These are phyloP conservation scores for Psammodynastes pulverulentus DNA, from an alignment of 2,113 vertebrate genomes.

Conservation along the genomic window DNA sequence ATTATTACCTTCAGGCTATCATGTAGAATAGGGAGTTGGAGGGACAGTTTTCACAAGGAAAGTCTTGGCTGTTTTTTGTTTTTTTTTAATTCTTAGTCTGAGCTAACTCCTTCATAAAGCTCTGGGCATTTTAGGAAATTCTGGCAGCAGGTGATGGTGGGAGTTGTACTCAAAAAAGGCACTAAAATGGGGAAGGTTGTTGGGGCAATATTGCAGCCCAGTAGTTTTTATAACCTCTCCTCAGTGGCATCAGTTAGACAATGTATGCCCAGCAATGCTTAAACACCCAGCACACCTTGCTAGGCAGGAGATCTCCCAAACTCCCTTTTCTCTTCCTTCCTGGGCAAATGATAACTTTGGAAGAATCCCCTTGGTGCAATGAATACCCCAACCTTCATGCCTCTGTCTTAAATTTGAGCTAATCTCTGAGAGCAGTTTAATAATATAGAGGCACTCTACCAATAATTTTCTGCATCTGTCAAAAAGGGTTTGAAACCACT, in stretches of 20 bases:
- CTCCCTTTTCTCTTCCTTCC: background rate
- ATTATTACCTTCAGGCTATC: background rate
- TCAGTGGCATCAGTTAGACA: background rate
- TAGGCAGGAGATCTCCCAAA: fast-evolving
- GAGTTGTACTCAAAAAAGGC: background rate
- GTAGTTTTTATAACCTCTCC: background rate
- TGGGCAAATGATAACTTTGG: background rate
- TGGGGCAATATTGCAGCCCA: background rate
- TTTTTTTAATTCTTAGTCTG: background rate
- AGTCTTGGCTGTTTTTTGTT: background rate
- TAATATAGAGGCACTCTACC: background rate
- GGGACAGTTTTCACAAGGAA: background rate
- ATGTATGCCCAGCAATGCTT: background rate
- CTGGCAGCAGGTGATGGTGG: background rate
- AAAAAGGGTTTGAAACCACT: background rate
- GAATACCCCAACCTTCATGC: background rate
- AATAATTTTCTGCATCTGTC: background rate
- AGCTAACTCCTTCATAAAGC: background rate
- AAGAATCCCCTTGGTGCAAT: background rate
- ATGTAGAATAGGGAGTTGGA: background rate
- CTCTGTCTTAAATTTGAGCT: background rate
- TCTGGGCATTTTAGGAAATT: background rate
- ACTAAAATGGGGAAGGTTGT: background rate
- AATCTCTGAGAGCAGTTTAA: background rate
- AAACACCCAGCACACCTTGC: background rate